Conservation (phyloP, 1,140 invertebrate species). For the Sarcophaga bullata region DNA sequence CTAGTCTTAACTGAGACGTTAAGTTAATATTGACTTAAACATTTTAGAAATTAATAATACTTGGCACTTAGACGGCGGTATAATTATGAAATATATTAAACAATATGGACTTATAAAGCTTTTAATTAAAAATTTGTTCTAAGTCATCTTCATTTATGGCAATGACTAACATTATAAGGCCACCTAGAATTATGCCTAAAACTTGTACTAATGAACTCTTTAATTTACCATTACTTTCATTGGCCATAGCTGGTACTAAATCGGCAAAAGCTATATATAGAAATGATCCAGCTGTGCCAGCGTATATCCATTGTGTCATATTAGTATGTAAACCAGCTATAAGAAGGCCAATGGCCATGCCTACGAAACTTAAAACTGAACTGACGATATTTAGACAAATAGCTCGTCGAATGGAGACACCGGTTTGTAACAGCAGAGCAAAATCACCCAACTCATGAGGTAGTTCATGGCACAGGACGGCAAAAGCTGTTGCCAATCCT, state of each 20-base stretch:
- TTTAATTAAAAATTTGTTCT: slow-evolving; percentile 68
- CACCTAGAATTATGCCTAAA: slow-evolving; percentile 75
- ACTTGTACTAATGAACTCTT: slow-evolving; percentile 69
- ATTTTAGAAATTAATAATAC: slow-evolving; percentile 32
- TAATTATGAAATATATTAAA: not conserved
- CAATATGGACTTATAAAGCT: not conserved
- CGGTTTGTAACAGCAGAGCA: slow-evolving; percentile 79
- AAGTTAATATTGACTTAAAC: slow-evolving; percentile 25
- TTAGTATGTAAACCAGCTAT: slow-evolving; percentile 75
- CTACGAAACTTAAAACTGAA: slow-evolving; percentile 78
- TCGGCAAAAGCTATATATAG: slow-evolving; percentile 85
- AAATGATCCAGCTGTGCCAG: slow-evolving; percentile 82
- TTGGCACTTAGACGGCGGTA: slow-evolving; percentile 35
- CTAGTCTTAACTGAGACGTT: not conserved
- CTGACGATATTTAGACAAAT: slow-evolving; percentile 80
- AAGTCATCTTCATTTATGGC: slow-evolving; percentile 80
- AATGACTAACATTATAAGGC: slow-evolving; percentile 78
- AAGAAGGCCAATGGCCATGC: slow-evolving; percentile 77
- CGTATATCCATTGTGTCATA: slow-evolving; percentile 80
- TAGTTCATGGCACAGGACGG: slow-evolving; percentile 83
- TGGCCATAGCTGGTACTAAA: slow-evolving; percentile 73
- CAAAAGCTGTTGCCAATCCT: slow-evolving; percentile 80
- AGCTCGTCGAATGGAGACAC: slow-evolving; percentile 77
- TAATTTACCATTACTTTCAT: slow-evolving; percentile 65
- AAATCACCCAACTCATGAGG: slow-evolving; percentile 87